Conservation (phyloP, 2,888 invertebrate genomes). For the Pseudococcus jackbeardsleyi region DNA sequence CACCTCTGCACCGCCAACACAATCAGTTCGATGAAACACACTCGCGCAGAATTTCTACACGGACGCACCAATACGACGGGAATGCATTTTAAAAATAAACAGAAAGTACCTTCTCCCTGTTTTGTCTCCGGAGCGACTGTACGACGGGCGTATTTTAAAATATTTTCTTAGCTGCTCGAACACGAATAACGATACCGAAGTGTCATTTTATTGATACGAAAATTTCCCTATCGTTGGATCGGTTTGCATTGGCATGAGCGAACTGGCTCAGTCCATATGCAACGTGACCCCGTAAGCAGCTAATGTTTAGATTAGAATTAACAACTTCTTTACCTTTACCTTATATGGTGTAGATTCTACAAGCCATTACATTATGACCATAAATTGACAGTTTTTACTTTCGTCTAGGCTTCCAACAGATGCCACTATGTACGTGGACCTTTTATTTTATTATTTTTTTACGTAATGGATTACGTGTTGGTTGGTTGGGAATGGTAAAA, state of each 20-base stretch:
- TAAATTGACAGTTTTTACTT: constrained; percentile 60
- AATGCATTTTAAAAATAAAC: constrained; percentile 62
- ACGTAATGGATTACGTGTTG: not conserved
- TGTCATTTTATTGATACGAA: constrained; percentile 26
- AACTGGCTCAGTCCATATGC: constrained; percentile 40
- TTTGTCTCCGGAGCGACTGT: constrained; percentile 53
- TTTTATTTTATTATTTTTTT: not conserved
- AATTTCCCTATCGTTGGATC: not conserved
- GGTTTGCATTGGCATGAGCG: not conserved
- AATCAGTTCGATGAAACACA: constrained; percentile 31
- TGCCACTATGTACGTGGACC: not conserved
- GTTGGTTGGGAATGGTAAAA: too few relatives aligned
- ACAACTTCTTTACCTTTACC: constrained; percentile 57
- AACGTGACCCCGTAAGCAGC: constrained; percentile 52
- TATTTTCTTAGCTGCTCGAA: constrained; percentile 16
- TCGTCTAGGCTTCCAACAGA: not conserved
- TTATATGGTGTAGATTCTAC: constrained; percentile 55
- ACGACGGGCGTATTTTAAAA: constrained; percentile 29
- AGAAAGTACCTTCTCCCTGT: constrained; percentile 57
- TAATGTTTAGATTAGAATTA: constrained; percentile 22
- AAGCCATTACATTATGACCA: constrained; percentile 49
- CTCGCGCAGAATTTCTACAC: constrained; percentile 13
- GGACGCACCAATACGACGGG: constrained; percentile 36
- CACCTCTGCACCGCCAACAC: constrained; percentile 63
- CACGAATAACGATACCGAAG: constrained; percentile 5